Evolutionary conservation across 2,888 invertebrate species (phyloP), one percentile per base, ranked within the genome.

Genomic region (Oscheius onirici): DNA sequence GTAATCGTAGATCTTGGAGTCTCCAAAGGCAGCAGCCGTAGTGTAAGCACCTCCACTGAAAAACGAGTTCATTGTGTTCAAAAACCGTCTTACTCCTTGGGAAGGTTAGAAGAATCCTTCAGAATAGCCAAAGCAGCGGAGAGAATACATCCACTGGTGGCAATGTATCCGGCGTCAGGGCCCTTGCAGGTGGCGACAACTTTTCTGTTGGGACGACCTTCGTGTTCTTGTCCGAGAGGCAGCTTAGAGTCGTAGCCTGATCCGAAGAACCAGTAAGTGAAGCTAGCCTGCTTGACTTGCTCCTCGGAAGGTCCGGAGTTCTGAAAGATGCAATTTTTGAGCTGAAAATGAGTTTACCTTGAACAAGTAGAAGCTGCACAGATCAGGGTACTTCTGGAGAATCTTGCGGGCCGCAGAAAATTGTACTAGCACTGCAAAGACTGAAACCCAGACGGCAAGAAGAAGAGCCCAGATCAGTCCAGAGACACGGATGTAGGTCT

Each of bases 11-110:
- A 95, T 89, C 28, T 91, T 91, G 0, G 96, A 95, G 77, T 94
- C 91, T 0, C 90, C 90, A 89, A 96, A 97, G 0, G 94, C 95
- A 28, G 84, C 77, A 13, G 92, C 92, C 0, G 96, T 94, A 0
- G 95, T 91, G 71, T 92, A 90, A 1, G 96, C 95, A 13, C 96
- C 96, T 43, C 94, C 94, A 11, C 93, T 94, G 89, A 71, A 66
- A 20, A 24, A n/a, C 8, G 52, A 11, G 15, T n/a, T 3, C 43
- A 20, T 34, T 58, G 2, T 34, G 28, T 13, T 10, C 17, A 52
- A 22, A 22, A 52, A 52, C 11, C 11, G 52, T 2, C 66, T 90
- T 87, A 93, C 93, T 88, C 89, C 58, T 89, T 88, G 0, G 95
- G 95, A 90, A 96, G 91, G 84, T 92, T 92, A 68, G 92, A 91